These are phyloP conservation scores for Entomyzon cyanotis DNA, from an alignment of 2,113 vertebrate genomes.

Conservation along the genomic window DNA sequence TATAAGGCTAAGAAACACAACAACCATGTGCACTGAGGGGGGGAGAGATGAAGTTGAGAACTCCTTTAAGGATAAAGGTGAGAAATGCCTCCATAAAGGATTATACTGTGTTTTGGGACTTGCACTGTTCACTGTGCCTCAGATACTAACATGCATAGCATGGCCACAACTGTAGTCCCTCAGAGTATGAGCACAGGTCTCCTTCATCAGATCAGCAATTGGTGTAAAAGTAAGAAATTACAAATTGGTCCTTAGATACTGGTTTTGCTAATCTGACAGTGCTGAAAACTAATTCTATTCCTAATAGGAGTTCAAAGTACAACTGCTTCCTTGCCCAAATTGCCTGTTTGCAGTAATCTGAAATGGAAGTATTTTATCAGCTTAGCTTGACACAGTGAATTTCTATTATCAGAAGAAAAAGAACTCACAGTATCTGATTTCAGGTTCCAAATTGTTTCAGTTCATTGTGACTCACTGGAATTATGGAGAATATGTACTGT, in stretches of 20 bases:
- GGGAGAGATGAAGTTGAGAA: not conserved
- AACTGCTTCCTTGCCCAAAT: not conserved
- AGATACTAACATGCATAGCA: not conserved
- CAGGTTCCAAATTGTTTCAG: not conserved
- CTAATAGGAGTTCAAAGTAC: not conserved
- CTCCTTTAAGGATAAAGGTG: not conserved
- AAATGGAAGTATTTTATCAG: slow-evolving; percentile 21
- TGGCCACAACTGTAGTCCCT: fast-evolving
- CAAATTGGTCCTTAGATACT: not conserved
- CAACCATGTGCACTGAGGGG: fast-evolving
- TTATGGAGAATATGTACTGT: not conserved
- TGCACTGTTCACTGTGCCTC: not conserved
- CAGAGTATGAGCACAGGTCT: not conserved
- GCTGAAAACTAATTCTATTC: not conserved
- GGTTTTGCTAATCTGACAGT: not conserved
- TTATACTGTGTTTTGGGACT: not conserved
- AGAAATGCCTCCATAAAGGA: not conserved
- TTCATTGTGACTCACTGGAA: not conserved
- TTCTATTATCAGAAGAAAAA: not conserved
- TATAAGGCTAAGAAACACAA: not conserved
- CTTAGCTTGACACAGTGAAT: not conserved
- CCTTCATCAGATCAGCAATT: not conserved
- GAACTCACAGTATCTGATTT: not conserved
- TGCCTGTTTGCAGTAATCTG: slow-evolving; percentile 1
- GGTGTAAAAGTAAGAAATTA: slow-evolving; percentile 15